A percentile compares a stretch with the other conserved stretches of the same genome.
phyloP scores from a whole-genome alignment of 2,888 invertebrate genomes.

The Celastrina argiolus region DNA sequence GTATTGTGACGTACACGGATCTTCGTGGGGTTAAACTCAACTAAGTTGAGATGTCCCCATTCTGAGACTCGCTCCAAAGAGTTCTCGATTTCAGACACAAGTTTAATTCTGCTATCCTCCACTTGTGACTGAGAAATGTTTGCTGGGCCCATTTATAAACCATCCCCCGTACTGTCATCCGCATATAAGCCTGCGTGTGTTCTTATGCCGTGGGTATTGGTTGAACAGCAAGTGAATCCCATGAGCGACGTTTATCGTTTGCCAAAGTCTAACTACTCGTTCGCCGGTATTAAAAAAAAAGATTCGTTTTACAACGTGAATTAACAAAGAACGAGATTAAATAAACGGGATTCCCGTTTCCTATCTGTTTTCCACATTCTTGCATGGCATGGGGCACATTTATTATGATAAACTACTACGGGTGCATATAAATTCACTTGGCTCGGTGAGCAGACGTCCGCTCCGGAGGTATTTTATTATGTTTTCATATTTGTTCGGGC shows the following conservation, averaged over 20 bases:
- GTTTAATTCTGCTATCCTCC: too few relatives aligned
- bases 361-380: slow-evolving; percentile 27
- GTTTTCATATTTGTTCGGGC: slow-evolving; percentile 3
- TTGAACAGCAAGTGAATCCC: too few relatives aligned
- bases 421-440: slow-evolving; percentile 35
- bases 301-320: not conserved
- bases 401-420: slow-evolving; percentile 35
- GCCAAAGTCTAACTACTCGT: not conserved
- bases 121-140: too few relatives aligned
- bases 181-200: too few relatives aligned
- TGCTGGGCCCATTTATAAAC: too few relatives aligned
- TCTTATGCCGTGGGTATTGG: too few relatives aligned
- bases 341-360: slow-evolving; percentile 10
- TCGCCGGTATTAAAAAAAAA: not conserved
- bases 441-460: slow-evolving; percentile 30
- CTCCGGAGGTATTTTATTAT: slow-evolving; percentile 13
- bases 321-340: slow-evolving; percentile 10
- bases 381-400: slow-evolving; percentile 30
- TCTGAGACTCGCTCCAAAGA: too few relatives aligned
- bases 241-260: not conserved
- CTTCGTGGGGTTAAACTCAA: too few relatives aligned
- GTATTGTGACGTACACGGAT: too few relatives aligned
- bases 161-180: too few relatives aligned
- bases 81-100: too few relatives aligned
- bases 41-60: too few relatives aligned